A percentile compares a stretch with the other conserved stretches of the same genome.
Conservation (phyloP, 2,113 vertebrate genomes). For the Odocoileus hemionus region DNA sequence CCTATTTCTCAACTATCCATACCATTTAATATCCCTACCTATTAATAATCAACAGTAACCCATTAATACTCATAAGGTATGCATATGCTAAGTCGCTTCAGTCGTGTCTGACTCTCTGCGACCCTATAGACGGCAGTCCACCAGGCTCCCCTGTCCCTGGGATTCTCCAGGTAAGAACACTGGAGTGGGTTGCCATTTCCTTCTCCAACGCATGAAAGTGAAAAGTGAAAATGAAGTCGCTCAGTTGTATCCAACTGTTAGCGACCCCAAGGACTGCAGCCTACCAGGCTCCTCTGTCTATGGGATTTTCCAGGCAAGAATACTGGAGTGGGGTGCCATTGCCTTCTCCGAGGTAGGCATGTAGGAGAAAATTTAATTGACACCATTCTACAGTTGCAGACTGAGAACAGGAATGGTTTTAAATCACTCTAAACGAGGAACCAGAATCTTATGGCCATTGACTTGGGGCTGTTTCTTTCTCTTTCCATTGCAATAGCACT, state of each 20-base stretch:
- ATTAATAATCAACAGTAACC: background rate
- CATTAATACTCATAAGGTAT: background rate
- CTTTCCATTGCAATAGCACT: background rate
- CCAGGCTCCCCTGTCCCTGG: too few species aligned
- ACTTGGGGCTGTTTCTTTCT: background rate
- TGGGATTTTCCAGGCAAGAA: too few species aligned
- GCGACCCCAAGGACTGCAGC: too few species aligned
- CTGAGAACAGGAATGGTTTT: background rate
- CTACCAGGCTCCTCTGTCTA: too few species aligned
- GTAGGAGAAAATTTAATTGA: background rate
- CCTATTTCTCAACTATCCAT: background rate
- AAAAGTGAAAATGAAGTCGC: too few species aligned
- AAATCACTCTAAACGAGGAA: background rate
- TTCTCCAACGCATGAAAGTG: too few species aligned
- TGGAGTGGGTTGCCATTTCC: too few species aligned
- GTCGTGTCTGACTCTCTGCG: too few species aligned
- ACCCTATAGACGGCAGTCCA: too few species aligned
- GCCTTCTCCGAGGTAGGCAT: background rate
- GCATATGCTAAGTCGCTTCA: background rate
- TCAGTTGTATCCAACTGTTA: too few species aligned
- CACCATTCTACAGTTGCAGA: background rate
- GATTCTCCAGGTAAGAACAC: too few species aligned
- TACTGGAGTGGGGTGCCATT: too few species aligned
- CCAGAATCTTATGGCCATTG: background rate
- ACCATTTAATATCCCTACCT: background rate